phyloP scores from a whole-genome alignment of 2,113 vertebrate species.

The Motacilla alba region DNA sequence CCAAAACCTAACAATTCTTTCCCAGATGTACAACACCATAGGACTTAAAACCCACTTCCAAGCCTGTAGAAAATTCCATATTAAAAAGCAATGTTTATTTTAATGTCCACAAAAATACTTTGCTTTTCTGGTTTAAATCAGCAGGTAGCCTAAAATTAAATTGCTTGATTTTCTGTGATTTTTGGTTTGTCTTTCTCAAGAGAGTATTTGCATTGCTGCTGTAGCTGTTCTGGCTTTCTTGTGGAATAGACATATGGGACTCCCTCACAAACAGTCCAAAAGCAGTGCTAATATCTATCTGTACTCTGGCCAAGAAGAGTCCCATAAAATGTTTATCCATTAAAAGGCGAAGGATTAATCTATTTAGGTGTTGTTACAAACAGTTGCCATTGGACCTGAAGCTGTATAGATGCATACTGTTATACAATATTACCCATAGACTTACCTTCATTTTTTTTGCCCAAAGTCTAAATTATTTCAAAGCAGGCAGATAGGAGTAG shows the following conservation, averaged over 20 bases:
- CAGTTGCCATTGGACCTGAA: neutral
- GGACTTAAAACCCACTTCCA: conserved; percentile 82
- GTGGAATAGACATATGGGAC: neutral
- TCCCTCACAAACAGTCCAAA: neutral
- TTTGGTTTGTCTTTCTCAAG: neutral
- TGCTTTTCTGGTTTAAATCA: conserved; percentile 5
- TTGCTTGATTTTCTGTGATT: conserved; percentile 9
- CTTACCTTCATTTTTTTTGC: neutral
- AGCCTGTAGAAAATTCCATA: conserved; percentile 62
- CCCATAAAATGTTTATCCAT: neutral
- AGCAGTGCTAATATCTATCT: neutral
- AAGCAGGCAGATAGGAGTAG: neutral
- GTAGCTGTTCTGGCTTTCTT: neutral
- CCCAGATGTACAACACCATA: conserved; percentile 69
- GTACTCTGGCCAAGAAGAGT: conserved; percentile 2
- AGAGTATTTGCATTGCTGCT: conserved; percentile 11
- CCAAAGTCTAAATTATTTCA: neutral
- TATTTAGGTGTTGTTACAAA: neutral
- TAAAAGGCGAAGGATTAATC: neutral
- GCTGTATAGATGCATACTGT: neutral
- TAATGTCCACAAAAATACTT: neutral
- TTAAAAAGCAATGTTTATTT: neutral
- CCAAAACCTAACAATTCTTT: conserved; percentile 75
- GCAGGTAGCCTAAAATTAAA: neutral
- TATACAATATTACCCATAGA: neutral